Conservation (phyloP, 1,140 invertebrate species). For the Zaprionus kolodkinae region DNA sequence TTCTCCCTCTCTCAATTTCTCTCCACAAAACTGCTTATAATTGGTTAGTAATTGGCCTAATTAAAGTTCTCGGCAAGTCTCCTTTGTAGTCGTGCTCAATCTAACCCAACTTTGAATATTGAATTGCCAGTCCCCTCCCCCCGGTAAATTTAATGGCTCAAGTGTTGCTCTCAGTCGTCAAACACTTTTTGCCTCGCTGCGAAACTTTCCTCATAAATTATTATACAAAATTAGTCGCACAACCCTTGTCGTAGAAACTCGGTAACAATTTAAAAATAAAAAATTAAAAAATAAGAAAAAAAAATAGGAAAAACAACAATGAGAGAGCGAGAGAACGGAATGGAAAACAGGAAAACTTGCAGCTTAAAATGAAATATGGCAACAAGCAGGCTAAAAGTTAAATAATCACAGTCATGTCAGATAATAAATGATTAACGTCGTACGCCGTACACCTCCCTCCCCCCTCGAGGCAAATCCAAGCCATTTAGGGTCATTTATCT, state of each 20-base stretch:
- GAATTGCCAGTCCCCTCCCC: not conserved
- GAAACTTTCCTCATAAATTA: conserved; percentile 75
- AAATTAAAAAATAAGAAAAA: conserved; percentile 11
- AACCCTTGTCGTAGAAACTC: conserved; percentile 5
- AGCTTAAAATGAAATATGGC: conserved; percentile 70
- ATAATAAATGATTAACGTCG: conserved; percentile 81
- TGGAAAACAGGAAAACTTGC: conserved; percentile 16
- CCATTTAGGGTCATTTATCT: conserved; percentile 68
- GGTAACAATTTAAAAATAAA: conserved; percentile 35
- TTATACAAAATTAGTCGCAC: conserved; percentile 61
- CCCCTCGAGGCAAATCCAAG: conserved; percentile 6
- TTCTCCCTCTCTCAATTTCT: no score
- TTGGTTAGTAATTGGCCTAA: conserved; percentile 17
- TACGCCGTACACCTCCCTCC: no score
- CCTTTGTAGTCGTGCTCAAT: not conserved
- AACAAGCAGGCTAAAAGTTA: conserved; percentile 62
- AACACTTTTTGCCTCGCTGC: conserved; percentile 31
- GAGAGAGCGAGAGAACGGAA: not conserved
- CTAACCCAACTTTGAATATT: conserved; percentile 24
- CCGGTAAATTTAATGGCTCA: conserved; percentile 4
- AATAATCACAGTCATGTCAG: conserved; percentile 79
- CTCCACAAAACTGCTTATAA: not conserved
- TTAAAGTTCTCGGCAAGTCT: conserved; percentile 4
- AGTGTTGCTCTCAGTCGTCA: conserved; percentile 71
- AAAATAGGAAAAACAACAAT: conserved; percentile 4